These are phyloP conservation scores for Rhinichthys klamathensis DNA, from an alignment of 2,113 vertebrate genomes.

Conservation along the genomic window DNA sequence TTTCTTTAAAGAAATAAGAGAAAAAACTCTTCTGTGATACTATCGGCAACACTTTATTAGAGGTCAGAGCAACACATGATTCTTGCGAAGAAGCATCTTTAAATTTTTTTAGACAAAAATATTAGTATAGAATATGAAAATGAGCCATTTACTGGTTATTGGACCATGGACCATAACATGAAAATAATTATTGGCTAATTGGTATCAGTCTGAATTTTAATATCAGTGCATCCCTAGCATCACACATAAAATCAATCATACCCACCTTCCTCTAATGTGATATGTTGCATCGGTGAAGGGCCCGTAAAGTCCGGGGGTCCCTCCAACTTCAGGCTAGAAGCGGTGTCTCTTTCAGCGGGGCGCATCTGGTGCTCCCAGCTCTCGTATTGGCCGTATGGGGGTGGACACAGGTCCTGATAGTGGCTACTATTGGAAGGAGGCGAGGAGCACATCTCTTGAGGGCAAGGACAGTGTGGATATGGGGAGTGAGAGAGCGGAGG, in stretches of 20 bases:
- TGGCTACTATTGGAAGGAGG: conserved; percentile 65
- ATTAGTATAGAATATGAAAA: not conserved
- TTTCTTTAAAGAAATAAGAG: no score
- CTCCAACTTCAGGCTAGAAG: conserved; percentile 67
- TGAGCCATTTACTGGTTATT: not conserved
- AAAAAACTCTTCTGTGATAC: no score
- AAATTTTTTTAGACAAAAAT: not conserved
- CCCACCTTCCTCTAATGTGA: conserved; percentile 81
- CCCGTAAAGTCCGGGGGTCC: conserved; percentile 71
- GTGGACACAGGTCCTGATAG: conserved; percentile 73
- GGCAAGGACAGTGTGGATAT: conserved; percentile 71
- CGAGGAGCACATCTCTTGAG: conserved; percentile 73
- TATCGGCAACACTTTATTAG: no score
- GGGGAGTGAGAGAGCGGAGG: conserved; percentile 72
- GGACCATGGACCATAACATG: not conserved
- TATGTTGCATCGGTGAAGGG: conserved; percentile 75
- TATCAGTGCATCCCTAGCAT: not conserved
- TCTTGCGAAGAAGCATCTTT: no score
- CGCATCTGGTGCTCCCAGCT: conserved; percentile 71
- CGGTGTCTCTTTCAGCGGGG: conserved; percentile 61
- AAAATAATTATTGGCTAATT: not conserved
- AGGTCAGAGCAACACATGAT: no score
- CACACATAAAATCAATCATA: not conserved
- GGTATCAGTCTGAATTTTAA: not conserved
- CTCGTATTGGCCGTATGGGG: conserved; percentile 71